phyloP scores from a whole-genome alignment of 1,140 invertebrate species.

The Argopecten irradians region DNA sequence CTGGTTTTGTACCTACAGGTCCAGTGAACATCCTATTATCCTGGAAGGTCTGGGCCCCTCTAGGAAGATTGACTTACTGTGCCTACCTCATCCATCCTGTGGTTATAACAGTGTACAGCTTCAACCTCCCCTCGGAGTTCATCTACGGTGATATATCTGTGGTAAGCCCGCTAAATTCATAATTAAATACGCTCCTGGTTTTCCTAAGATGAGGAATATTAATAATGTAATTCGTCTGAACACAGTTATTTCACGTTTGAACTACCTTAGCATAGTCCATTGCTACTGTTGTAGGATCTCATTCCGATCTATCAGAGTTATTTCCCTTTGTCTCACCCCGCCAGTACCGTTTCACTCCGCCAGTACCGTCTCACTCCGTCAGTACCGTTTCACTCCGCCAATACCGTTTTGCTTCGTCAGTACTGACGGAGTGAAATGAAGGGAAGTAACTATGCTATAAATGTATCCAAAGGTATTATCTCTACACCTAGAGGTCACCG shows the following conservation, averaged over 20 bases:
- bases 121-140: background rate
- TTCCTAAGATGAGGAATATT: background rate
- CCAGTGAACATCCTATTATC: constrained; percentile 85
- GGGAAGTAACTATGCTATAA: too few relatives aligned
- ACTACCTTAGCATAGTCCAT: too few relatives aligned
- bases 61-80: constrained; percentile 91
- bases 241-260: too few relatives aligned
- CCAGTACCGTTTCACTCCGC: too few relatives aligned
- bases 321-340: background rate
- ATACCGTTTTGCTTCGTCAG: too few relatives aligned
- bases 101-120: constrained; percentile 54
- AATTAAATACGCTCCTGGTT: background rate
- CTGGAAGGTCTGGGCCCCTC: constrained; percentile 86
- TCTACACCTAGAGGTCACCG: too few relatives aligned
- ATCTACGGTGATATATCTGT: background rate
- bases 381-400: too few relatives aligned
- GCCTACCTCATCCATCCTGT: constrained; percentile 89
- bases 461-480: too few relatives aligned
- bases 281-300: background rate
- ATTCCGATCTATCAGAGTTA: background rate
- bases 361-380: too few relatives aligned
- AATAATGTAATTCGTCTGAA: background rate
- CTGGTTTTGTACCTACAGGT: too few relatives aligned
- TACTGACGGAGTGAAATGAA: too few relatives aligned
- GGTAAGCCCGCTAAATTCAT: background rate